These are phyloP conservation scores for Cantharis nigra DNA, from an alignment of 2,888 invertebrate species.

Conservation along the genomic window DNA sequence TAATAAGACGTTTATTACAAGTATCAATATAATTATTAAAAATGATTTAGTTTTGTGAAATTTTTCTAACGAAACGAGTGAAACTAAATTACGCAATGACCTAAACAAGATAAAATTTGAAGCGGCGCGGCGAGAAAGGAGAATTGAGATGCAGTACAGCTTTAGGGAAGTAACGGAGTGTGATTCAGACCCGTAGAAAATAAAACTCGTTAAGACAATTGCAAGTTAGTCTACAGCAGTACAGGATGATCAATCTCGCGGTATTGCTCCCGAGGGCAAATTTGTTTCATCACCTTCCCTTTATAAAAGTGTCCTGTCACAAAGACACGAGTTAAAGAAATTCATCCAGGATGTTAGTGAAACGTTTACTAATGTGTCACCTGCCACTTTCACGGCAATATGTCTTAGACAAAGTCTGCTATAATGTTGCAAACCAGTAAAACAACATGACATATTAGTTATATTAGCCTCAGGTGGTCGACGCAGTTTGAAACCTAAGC, in stretches of 20 bases:
- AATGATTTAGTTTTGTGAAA: background rate
- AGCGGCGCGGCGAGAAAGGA: conserved; percentile 15
- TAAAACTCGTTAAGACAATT: conserved; percentile 38
- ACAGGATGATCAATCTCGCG: conserved; percentile 32
- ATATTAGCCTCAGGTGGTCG: conserved; percentile 41
- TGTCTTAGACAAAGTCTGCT: conserved; percentile 19
- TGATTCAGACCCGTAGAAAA: conserved; percentile 29
- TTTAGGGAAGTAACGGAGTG: conserved; percentile 21
- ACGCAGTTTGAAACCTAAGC: conserved; percentile 30
- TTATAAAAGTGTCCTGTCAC: conserved; percentile 16
- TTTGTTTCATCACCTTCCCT: conserved; percentile 29
- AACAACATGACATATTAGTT: conserved; percentile 39
- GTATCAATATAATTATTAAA: background rate
- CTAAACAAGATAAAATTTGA: background rate
- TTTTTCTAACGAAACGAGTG: background rate
- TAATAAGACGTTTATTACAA: background rate
- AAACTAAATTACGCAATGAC: background rate
- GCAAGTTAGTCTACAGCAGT: conserved; percentile 29
- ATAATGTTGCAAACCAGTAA: conserved; percentile 21
- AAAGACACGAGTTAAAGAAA: conserved; percentile 21
- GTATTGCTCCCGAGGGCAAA: conserved; percentile 32
- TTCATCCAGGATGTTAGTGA: conserved; percentile 20
- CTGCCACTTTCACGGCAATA: conserved; percentile 22
- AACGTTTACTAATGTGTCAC: conserved; percentile 18
- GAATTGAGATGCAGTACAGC: conserved; percentile 31